Percentiles rank a stretch among this genome's conserved stretches.
These are phyloP conservation scores for Netelia virgata DNA, from an alignment of 2,888 invertebrate species.

Conservation along the genomic window DNA sequence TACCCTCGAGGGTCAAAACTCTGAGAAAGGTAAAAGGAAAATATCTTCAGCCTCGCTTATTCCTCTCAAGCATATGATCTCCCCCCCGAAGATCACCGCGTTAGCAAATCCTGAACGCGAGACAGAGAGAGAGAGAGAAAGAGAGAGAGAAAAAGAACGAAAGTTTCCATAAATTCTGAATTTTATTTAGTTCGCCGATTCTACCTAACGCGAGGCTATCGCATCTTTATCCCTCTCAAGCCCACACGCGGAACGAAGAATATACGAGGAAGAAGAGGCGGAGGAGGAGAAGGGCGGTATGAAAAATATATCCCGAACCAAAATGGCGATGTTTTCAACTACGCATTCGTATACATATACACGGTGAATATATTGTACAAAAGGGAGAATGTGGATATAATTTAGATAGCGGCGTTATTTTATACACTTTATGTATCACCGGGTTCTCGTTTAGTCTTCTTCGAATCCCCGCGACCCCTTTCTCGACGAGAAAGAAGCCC, in stretches of 20 bases:
- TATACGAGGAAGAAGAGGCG: not conserved
- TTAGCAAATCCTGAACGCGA: not conserved
- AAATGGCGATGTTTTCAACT: conserved; percentile 56
- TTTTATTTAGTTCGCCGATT: conserved; percentile 80
- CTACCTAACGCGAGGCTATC: conserved; percentile 42
- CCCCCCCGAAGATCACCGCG: not conserved
- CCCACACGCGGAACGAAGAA: conserved; percentile 13
- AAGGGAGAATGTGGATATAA: conserved; percentile 69
- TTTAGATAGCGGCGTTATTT: conserved; percentile 80
- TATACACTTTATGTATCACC: conserved; percentile 74
- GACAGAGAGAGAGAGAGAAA: not conserved
- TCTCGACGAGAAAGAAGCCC: conserved; percentile 10
- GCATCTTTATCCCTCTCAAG: conserved; percentile 69
- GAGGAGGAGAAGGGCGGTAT: conserved; percentile 23
- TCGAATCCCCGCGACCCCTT: not conserved
- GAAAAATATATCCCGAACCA: conserved; percentile 60
- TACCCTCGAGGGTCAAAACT: conserved; percentile 16
- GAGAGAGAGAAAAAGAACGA: conserved; percentile 25
- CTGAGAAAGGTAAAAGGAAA: conserved; percentile 31
- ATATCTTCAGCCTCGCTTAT: conserved; percentile 24
- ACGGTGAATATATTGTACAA: conserved; percentile 18
- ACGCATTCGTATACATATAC: conserved; percentile 49
- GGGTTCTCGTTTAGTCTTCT: conserved; percentile 2
- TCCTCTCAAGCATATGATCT: conserved; percentile 19
- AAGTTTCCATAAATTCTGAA: conserved; percentile 83